Percentiles rank a stretch among this genome's conserved stretches.
These are phyloP conservation scores for Spodoptera litura DNA, from an alignment of 1,140 invertebrate species.

Conservation along the genomic window DNA sequence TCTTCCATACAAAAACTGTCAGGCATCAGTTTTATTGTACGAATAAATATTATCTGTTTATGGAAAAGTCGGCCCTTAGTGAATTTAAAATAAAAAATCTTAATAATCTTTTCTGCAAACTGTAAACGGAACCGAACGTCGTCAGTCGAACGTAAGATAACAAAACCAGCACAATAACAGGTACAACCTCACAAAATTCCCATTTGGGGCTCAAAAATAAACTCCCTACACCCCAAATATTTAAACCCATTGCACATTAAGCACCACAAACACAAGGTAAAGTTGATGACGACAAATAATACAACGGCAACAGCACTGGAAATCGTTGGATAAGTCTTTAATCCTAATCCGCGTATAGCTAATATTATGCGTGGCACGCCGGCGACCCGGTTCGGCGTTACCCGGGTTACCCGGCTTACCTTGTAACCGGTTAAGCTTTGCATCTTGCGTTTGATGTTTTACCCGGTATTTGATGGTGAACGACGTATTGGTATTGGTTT, in stretches of 20 bases:
- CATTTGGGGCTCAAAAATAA: too few species aligned
- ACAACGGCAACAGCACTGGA: conserved; percentile 17
- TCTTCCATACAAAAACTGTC: too few species aligned
- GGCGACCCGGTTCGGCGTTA: conserved; percentile 37
- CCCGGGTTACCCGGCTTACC: conserved; percentile 45
- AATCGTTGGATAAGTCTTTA: conserved; percentile 38
- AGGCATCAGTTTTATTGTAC: too few species aligned
- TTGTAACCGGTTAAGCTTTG: conserved; percentile 51
- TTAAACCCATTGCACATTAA: background rate
- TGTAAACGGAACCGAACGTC: too few species aligned
- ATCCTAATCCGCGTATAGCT: conserved; percentile 33
- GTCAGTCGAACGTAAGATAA: too few species aligned
- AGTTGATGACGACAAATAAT: conserved; percentile 28
- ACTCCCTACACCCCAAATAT: too few species aligned
- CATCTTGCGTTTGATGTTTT: conserved; percentile 43
- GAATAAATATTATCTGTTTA: too few species aligned
- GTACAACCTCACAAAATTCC: too few species aligned
- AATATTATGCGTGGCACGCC: conserved; percentile 47
- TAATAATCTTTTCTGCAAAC: too few species aligned
- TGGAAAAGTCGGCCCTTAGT: too few species aligned
- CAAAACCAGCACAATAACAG: too few species aligned
- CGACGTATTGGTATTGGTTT: conserved; percentile 5
- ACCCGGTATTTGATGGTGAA: conserved; percentile 25
- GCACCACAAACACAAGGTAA: background rate
- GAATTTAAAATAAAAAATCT: too few species aligned